phyloP scores from a whole-genome alignment of 2,888 invertebrate genomes.

The Proisotoma minuta region DNA sequence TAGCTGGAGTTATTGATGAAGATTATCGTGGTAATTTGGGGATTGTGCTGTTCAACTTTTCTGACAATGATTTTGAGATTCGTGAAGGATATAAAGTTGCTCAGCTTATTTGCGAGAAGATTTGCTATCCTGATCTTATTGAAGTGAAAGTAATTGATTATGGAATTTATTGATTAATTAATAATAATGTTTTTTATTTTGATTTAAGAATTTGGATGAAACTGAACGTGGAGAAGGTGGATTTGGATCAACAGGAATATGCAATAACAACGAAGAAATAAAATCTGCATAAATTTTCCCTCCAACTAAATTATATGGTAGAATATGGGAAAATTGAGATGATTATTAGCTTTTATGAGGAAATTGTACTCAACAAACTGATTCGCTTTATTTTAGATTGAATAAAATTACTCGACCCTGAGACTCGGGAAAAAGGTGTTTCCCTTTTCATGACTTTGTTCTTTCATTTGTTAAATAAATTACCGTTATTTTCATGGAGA shows the following conservation, averaged over 20 bases:
- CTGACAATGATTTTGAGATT: slow-evolving; percentile 72
- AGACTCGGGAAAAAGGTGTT: too few species aligned
- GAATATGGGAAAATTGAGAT: too few species aligned
- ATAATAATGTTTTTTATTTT: slow-evolving; percentile 41
- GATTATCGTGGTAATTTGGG: slow-evolving; percentile 94
- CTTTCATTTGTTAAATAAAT: too few species aligned
- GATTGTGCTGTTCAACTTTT: slow-evolving; percentile 90
- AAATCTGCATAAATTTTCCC: too few species aligned
- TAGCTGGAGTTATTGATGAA: slow-evolving; percentile 90
- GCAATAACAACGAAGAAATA: too few species aligned
- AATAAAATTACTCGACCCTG: too few species aligned
- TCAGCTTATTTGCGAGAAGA: slow-evolving; percentile 91
- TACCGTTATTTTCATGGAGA: too few species aligned
- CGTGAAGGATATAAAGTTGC: slow-evolving; percentile 91
- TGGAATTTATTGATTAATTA: not conserved
- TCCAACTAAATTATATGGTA: too few species aligned
- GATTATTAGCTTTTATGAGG: too few species aligned
- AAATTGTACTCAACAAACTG: too few species aligned
- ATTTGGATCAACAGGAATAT: slow-evolving; percentile 87
- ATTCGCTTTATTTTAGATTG: too few species aligned
- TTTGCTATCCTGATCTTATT: slow-evolving; percentile 74
- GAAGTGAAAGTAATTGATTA: slow-evolving; percentile 61
- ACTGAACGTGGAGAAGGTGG: slow-evolving; percentile 82
- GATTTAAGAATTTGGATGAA: slow-evolving; percentile 61
- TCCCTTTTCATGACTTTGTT: too few species aligned